phyloP scores from a whole-genome alignment of 1,140 invertebrate species.

The Drosophila ogumai region DNA sequence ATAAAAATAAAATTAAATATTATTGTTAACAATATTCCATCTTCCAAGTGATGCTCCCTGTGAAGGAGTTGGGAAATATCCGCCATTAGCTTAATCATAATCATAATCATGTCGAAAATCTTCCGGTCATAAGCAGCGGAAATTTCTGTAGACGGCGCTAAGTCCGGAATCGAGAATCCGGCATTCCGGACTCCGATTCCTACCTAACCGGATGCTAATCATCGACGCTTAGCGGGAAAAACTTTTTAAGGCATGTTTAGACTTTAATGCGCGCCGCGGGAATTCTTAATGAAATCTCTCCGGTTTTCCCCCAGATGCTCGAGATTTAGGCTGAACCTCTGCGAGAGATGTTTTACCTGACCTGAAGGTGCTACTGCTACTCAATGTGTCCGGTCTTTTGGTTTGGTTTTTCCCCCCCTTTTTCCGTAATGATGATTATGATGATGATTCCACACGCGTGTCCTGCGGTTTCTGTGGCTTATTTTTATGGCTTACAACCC shows the following conservation, averaged over 20 bases:
- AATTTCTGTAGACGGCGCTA: slow-evolving; percentile 74
- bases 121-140: slow-evolving; percentile 79
- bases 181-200: neutral
- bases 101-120: slow-evolving; percentile 75
- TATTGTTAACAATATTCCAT: too few species aligned
- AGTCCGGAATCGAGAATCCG: slow-evolving; percentile 40
- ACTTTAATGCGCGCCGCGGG: slow-evolving; percentile 80
- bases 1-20: too few species aligned
- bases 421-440: slow-evolving; percentile 55
- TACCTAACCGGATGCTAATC: slow-evolving; percentile 77
- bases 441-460: slow-evolving; percentile 65
- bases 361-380: slow-evolving; percentile 1
- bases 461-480: slow-evolving; percentile 71
- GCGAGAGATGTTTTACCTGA: slow-evolving; percentile 44
- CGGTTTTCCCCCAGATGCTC: slow-evolving; percentile 58
- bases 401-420: slow-evolving; percentile 45
- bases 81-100: slow-evolving; percentile 80
- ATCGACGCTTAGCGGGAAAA: slow-evolving; percentile 67
- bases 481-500: slow-evolving; percentile 58
- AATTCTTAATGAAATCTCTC: slow-evolving; percentile 80
- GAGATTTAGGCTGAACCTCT: slow-evolving; percentile 11
- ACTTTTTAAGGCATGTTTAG: slow-evolving; percentile 83
- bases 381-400: slow-evolving; percentile 47
- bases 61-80: slow-evolving; percentile 72
- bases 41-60: slow-evolving; percentile 6